These are phyloP conservation scores for Coecobrya sp. DNA, from an alignment of 2,888 invertebrate genomes.

Conservation along the genomic window DNA sequence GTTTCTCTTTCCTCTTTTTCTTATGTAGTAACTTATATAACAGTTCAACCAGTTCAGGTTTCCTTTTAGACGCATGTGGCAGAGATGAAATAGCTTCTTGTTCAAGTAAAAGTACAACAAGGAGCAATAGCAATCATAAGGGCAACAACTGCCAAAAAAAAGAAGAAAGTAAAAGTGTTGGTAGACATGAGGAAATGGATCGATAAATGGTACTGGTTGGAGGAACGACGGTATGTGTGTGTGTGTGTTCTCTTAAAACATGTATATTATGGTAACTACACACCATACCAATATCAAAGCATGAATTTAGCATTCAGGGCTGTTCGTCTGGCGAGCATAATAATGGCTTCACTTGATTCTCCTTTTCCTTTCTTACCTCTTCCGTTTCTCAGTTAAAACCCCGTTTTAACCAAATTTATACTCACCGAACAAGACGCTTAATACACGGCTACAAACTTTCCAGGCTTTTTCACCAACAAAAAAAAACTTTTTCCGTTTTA, in stretches of 20 bases:
- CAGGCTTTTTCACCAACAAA: conserved; percentile 44
- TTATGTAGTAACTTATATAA: neutral
- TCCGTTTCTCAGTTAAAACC: neutral
- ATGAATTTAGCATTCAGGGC: neutral
- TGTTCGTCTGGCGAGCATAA: conserved; percentile 43
- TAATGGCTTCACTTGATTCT: conserved; percentile 54
- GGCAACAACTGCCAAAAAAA: conserved; percentile 78
- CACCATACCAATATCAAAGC: neutral
- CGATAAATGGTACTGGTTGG: conserved; percentile 72
- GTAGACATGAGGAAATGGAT: conserved; percentile 78
- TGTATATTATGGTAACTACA: neutral
- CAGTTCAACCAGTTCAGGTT: neutral
- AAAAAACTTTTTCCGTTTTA: neutral
- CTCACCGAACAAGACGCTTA: neutral
- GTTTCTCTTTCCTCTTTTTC: neutral
- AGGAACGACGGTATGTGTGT: neutral
- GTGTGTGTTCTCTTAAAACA: neutral
- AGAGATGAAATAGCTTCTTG: conserved; percentile 1
- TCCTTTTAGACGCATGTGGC: neutral
- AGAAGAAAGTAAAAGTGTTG: conserved; percentile 66
- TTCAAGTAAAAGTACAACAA: conserved; percentile 24
- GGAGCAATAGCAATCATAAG: conserved; percentile 48
- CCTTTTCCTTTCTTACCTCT: conserved; percentile 5
- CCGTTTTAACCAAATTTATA: neutral
- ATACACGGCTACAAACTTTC: conserved; percentile 28